Base-by-base conservation (phyloP, 2,113 vertebrate genomes). In the Lanius ludovicianus region DNA sequence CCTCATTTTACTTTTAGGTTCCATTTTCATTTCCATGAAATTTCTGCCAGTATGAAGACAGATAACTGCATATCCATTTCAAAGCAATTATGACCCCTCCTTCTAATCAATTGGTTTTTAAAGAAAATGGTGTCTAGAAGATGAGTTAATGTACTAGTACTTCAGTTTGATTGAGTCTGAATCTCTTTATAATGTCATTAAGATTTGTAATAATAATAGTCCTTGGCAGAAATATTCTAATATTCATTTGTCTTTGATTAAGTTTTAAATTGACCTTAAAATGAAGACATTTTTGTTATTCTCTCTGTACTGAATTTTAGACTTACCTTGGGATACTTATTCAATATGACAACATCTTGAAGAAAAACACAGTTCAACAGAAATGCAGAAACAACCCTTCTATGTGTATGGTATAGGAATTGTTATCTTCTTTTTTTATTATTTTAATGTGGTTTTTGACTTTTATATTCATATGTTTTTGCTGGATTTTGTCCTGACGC, bases 191-290 rank as follows among this genome's bases (percentile, higher is more conserved):
- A 94, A 89, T 89, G 71, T 60, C 89, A 89, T 91, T 90, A 93
- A 92, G 74, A 87, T 89, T 74, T 96, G 85, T 94, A 96, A 90
- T 95, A 94, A 92, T 95, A 96, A 95, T 55, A 81, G 53, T 84
- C 82, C 74, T 92, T 96, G 85, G 83, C 90, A 97, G 86, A 95
- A 94, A 94, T 89, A 25, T 47, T 88, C 56, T 84, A 78, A 75
- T 95, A 93, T 69, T 95, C 28, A 91, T 97, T 96, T 96, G 39
- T 89, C 85, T 91, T 94, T 97, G 83, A 96, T 96, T 97, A 96
- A 94, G 77, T 67, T 95, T 96, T 86, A 96, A 95, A 96, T 89
- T 88, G 93, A 95, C 70, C 94, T 95, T 92, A 95, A 97, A 97
- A 95, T 69, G 44, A 60, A 60, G 62, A 86, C 19, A 68, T 91